Percentiles rank a stretch among this genome's conserved stretches.
Conservation (phyloP, 2,888 invertebrate genomes). For the Dryomyza anilis region DNA sequence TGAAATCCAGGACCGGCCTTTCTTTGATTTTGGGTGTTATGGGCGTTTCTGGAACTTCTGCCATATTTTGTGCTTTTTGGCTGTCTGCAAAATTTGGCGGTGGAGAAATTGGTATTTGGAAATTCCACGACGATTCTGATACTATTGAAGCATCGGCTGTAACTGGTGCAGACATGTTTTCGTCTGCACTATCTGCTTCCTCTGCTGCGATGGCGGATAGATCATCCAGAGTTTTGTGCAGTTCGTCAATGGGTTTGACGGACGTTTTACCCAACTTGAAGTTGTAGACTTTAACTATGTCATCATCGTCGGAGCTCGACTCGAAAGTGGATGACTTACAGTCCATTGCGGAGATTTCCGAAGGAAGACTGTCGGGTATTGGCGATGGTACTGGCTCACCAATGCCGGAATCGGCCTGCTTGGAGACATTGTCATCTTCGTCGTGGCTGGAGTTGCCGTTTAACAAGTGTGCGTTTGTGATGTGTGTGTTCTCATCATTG, state of each 20-base stretch:
- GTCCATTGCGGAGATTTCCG: conserved; percentile 38
- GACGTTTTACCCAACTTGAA: conserved; percentile 58
- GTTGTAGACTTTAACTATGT: conserved; percentile 58
- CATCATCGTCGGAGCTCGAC: conserved; percentile 60
- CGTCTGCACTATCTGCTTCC: too few relatives aligned
- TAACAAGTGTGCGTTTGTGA: background rate
- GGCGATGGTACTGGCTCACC: conserved; percentile 53
- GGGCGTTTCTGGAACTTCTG: conserved; percentile 35
- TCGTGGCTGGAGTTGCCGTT: conserved; percentile 24
- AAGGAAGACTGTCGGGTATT: conserved; percentile 43
- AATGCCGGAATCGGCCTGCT: conserved; percentile 56
- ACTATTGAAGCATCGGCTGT: conserved; percentile 14
- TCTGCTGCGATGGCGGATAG: too few relatives aligned
- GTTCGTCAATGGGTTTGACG: conserved; percentile 41
- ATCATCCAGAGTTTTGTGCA: too few relatives aligned
- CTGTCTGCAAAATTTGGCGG: conserved; percentile 57
- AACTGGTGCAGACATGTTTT: too few relatives aligned
- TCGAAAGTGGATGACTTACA: conserved; percentile 46
- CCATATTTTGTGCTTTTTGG: conserved; percentile 19
- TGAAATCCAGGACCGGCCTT: conserved; percentile 38
- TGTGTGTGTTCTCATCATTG: background rate
- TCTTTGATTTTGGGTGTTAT: conserved; percentile 42
- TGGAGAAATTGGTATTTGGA: conserved; percentile 56
- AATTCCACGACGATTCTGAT: conserved; percentile 51
- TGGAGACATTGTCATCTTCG: conserved; percentile 51